phyloP scores from a whole-genome alignment of 2,888 invertebrate genomes.

The Drosophila anomelani region DNA sequence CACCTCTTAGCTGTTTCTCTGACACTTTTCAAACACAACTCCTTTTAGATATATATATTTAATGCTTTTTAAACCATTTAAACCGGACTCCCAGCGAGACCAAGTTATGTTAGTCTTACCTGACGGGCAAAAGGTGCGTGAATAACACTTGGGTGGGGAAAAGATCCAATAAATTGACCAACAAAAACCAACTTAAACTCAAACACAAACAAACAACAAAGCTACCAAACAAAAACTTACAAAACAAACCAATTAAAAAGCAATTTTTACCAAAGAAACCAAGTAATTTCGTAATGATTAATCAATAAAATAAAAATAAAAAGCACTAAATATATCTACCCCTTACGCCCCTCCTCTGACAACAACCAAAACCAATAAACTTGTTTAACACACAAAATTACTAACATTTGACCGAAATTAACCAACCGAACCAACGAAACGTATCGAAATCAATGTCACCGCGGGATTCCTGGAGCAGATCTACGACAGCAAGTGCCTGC shows the following conservation, averaged over 20 bases:
- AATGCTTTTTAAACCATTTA: constrained; percentile 82
- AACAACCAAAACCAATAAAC: constrained; percentile 28
- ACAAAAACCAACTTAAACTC: constrained; percentile 31
- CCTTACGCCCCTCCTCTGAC: constrained; percentile 34
- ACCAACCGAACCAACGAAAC: constrained; percentile 58
- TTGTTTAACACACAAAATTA: constrained; percentile 76
- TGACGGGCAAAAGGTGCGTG: constrained; percentile 76
- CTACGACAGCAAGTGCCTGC: constrained; percentile 85
- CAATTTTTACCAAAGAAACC: constrained; percentile 66
- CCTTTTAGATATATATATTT: constrained; percentile 56
- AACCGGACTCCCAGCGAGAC: constrained; percentile 26
- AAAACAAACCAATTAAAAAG: constrained; percentile 72
- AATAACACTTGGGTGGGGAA: constrained; percentile 67
- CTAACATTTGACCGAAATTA: constrained; percentile 82
- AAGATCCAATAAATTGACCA: constrained; percentile 60
- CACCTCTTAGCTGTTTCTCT: constrained; percentile 46
- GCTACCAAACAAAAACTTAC: constrained; percentile 47
- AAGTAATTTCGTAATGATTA: constrained; percentile 75
- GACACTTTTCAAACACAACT: constrained; percentile 26
- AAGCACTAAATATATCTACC: constrained; percentile 81
- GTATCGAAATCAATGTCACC: constrained; percentile 21
- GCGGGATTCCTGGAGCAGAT: constrained; percentile 70
- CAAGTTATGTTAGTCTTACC: constrained; percentile 25
- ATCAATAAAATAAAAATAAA: constrained; percentile 78
- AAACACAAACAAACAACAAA: constrained; percentile 45